Evolutionary conservation across 2,888 invertebrate species (phyloP).

Genomic region (Tridacna crocea): DNA sequence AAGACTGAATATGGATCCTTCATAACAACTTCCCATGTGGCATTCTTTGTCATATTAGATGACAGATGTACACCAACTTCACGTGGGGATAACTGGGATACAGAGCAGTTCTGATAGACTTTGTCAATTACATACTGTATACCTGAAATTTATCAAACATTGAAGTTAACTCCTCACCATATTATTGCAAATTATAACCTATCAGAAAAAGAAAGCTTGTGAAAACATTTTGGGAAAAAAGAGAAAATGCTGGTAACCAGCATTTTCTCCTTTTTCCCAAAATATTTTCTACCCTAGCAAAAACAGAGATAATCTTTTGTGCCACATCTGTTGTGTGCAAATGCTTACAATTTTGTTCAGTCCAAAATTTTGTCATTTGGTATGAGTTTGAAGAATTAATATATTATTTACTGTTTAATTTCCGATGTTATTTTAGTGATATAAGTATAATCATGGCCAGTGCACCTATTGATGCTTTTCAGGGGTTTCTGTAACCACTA

Average conservation of each 20-base stretch:
- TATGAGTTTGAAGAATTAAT: no score
- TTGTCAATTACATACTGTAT: slow-evolving; percentile 76
- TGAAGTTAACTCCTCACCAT: no score
- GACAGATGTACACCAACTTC: slow-evolving; percentile 54
- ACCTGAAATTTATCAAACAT: slow-evolving; percentile 63
- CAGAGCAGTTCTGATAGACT: slow-evolving; percentile 72
- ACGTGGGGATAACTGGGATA: slow-evolving; percentile 57
- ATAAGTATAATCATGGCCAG: no score
- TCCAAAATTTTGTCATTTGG: no score
- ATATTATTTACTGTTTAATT: no score
- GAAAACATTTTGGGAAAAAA: not conserved
- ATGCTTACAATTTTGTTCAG: no score
- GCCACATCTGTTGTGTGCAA: no score
- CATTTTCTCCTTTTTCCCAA: not conserved
- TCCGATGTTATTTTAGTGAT: no score
- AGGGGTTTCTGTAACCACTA: no score
- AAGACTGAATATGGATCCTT: slow-evolving; percentile 71
- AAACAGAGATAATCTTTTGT: no score
- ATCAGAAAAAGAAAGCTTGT: not conserved
- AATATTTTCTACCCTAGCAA: no score
- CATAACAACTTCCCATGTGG: slow-evolving; percentile 63
- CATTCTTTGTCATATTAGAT: slow-evolving; percentile 36
- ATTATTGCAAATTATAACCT: not conserved
- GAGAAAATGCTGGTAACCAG: not conserved
- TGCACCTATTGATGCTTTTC: no score